Evolutionary conservation across 37 sponge, comb jelly and placozoan genomes (phyloP).

Genomic region (Sycon ciliatum): DNA sequence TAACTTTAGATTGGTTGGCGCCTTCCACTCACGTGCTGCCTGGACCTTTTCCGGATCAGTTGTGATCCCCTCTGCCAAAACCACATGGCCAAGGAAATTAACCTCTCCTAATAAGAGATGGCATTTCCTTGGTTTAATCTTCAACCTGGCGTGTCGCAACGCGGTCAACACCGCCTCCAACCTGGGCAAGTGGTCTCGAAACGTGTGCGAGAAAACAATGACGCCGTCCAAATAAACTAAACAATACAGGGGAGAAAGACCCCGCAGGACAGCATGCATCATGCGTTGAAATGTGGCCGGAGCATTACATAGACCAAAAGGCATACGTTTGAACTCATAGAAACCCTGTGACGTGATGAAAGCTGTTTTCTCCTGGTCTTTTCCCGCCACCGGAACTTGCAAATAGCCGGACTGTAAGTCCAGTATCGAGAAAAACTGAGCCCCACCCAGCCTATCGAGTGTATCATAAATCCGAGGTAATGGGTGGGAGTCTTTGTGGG

Average conservation of each 20-base stretch:
- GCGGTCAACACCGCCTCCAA: slow-evolving; percentile 30
- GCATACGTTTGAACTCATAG: slow-evolving; percentile 48
- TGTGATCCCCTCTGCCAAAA: slow-evolving; percentile 15
- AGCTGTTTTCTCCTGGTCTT: slow-evolving; percentile 29
- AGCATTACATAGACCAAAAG: slow-evolving; percentile 56
- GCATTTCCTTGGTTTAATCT: slow-evolving; percentile 31
- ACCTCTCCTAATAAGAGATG: background rate
- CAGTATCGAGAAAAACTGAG: slow-evolving; percentile 30
- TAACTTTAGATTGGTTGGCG: background rate
- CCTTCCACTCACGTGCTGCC: slow-evolving; percentile 14
- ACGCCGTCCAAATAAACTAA: slow-evolving; percentile 48
- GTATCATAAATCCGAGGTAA: slow-evolving; percentile 46
- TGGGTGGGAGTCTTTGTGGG: slow-evolving; percentile 45
- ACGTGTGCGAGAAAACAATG: slow-evolving; percentile 24
- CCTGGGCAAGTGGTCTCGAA: slow-evolving; percentile 26
- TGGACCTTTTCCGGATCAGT: slow-evolving; percentile 35
- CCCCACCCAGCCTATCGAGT: slow-evolving; percentile 21
- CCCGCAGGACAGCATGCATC: slow-evolving; percentile 33
- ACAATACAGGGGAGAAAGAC: too few relatives aligned
- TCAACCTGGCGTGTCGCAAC: slow-evolving; percentile 8
- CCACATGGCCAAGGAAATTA: slow-evolving; percentile 30
- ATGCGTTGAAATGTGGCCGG: slow-evolving; percentile 52
- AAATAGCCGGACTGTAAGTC: slow-evolving; percentile 54
- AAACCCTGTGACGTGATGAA: slow-evolving; percentile 34
- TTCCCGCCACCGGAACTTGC: slow-evolving; percentile 38